Conservation (phyloP, 2,888 invertebrate genomes). For the Teleiodes luculella region DNA sequence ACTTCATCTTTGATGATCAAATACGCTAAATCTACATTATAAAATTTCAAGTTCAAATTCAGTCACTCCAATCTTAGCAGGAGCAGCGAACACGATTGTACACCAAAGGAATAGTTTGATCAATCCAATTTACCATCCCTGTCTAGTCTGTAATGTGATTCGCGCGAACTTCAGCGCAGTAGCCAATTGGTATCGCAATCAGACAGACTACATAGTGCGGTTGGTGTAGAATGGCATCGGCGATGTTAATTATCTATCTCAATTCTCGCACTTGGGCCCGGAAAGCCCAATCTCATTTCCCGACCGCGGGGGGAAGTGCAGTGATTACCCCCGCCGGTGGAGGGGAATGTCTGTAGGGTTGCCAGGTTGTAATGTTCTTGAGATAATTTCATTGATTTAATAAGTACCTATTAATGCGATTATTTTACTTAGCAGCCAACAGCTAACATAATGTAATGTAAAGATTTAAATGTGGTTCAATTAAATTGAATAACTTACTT, state of each 20-base stretch:
- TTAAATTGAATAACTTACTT: no score
- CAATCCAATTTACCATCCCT: neutral
- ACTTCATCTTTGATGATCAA: no score
- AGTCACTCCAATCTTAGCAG: no score
- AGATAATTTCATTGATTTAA: neutral
- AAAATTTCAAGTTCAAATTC: no score
- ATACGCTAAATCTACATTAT: no score
- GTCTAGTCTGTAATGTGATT: neutral
- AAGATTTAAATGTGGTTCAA: no score
- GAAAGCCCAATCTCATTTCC: neutral
- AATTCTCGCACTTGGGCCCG: neutral
- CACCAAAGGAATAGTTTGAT: neutral
- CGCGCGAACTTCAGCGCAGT: neutral
- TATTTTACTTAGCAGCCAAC: no score
- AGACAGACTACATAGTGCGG: neutral
- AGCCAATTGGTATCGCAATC: neutral
- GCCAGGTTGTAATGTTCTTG: neutral
- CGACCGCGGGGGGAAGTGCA: conserved; percentile 17
- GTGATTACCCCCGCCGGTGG: conserved; percentile 16
- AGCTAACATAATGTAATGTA: no score
- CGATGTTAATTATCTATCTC: conserved; percentile 2
- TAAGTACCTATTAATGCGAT: no score
- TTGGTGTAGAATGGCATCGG: neutral
- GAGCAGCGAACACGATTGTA: no score
- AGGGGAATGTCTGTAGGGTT: neutral